A percentile compares a stretch with the other conserved stretches of the same genome.
phyloP scores from a whole-genome alignment of 2,797 vertebrate species.

The Martes flavigula region DNA sequence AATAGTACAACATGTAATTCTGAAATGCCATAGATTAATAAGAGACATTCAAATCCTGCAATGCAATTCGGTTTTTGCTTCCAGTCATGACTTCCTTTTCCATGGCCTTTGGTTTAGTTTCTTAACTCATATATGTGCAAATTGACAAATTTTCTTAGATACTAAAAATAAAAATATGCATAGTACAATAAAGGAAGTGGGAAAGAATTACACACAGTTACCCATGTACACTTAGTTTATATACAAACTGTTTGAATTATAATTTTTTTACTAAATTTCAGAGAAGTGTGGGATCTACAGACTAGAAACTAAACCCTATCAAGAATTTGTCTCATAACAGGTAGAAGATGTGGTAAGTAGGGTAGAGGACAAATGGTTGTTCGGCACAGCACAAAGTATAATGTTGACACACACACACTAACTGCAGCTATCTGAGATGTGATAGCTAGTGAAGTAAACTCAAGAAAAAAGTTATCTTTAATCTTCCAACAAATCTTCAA shows the following conservation, averaged over 20 bases:
- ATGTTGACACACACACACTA: neutral
- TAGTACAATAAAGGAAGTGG: neutral
- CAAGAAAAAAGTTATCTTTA: neutral
- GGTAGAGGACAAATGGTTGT: neutral
- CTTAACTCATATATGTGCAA: neutral
- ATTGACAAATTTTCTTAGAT: neutral
- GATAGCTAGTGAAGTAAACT: neutral
- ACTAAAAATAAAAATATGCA: neutral
- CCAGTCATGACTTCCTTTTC: neutral
- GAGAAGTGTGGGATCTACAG: neutral
- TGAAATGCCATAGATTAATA: slow-evolving; percentile 51
- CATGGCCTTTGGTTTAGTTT: neutral
- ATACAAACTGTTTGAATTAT: neutral
- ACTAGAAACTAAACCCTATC: neutral
- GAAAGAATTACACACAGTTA: neutral
- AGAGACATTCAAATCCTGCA: neutral
- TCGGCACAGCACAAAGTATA: neutral
- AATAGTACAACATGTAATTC: slow-evolving; percentile 18
- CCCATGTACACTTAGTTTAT: neutral
- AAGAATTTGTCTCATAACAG: neutral
- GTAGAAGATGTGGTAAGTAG: neutral
- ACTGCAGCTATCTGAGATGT: neutral
- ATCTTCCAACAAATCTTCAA: neutral
- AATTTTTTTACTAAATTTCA: slow-evolving; percentile 5
- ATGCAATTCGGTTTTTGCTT: slow-evolving; percentile 7